These are phyloP conservation scores for Pangasianodon gigas DNA, from an alignment of 2,113 vertebrate species.

Conservation along the genomic window DNA sequence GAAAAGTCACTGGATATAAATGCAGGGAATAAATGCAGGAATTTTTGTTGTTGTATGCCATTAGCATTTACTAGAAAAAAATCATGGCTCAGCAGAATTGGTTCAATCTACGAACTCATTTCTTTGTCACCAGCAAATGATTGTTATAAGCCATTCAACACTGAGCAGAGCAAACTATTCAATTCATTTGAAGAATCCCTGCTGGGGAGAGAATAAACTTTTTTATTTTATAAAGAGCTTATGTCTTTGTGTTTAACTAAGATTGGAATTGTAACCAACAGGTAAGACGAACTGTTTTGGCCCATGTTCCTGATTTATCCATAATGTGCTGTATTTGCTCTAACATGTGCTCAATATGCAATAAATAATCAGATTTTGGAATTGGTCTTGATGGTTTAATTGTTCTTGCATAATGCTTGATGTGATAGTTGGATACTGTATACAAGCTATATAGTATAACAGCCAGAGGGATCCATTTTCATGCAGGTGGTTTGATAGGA, in stretches of 20 bases:
- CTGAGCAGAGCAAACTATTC: neutral
- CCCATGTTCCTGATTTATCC: neutral
- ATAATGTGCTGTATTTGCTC: neutral
- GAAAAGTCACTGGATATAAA: neutral
- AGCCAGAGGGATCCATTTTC: neutral
- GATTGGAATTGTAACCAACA: slow-evolving; percentile 35
- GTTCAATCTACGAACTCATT: neutral
- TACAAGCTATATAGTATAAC: neutral
- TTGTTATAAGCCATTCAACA: slow-evolving; percentile 35
- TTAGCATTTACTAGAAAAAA: too few species aligned
- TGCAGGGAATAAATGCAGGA: too few species aligned
- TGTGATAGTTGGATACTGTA: neutral
- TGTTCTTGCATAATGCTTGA: neutral
- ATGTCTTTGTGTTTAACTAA: slow-evolving; percentile 18
- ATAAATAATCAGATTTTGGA: neutral
- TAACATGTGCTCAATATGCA: neutral
- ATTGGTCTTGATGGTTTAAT: neutral
- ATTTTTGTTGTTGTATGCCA: too few species aligned
- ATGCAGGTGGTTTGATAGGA: neutral
- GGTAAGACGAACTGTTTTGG: slow-evolving; percentile 10
- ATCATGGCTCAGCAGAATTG: neutral
- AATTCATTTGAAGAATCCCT: neutral
- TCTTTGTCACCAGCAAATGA: slow-evolving; percentile 37
- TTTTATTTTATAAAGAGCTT: slow-evolving; percentile 24
- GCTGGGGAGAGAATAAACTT: slow-evolving; percentile 16